Percentiles rank a stretch among this genome's conserved stretches.
These are phyloP conservation scores for Drosophila ogumai DNA, from an alignment of 1,140 invertebrate genomes.

Conservation along the genomic window DNA sequence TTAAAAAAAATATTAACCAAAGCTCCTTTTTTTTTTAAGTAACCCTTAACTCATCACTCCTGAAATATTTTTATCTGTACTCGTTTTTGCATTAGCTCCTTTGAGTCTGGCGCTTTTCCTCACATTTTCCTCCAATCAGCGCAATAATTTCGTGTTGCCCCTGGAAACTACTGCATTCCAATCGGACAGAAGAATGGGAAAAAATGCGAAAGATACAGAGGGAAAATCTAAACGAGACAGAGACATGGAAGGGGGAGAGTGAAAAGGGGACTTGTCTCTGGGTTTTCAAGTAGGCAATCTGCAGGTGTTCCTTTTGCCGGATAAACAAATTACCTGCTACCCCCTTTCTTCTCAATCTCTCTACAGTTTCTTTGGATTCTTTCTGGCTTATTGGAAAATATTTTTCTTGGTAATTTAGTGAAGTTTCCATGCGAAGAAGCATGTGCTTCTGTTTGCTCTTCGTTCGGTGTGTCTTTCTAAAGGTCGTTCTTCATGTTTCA, in stretches of 20 bases:
- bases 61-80: not conserved
- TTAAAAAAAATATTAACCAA: not conserved
- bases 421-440: conserved; percentile 63
- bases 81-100: conserved; percentile 8
- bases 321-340: conserved; percentile 51
- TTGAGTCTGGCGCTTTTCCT: conserved; percentile 13
- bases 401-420: conserved; percentile 71
- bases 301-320: conserved; percentile 64
- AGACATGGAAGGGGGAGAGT: not conserved
- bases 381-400: conserved; percentile 65
- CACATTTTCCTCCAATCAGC: conserved; percentile 5
- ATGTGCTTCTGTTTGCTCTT: conserved; percentile 10
- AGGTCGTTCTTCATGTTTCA: conserved; percentile 63
- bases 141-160: conserved; percentile 34
- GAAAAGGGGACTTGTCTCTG: conserved; percentile 18
- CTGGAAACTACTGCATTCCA: conserved; percentile 45
- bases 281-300: conserved; percentile 44
- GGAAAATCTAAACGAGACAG: not conserved
- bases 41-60: not conserved
- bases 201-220: conserved; percentile 22
- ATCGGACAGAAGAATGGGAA: conserved; percentile 2
- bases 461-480: conserved; percentile 28
- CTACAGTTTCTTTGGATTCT: conserved; percentile 45
- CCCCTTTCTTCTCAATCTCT: conserved; percentile 9
- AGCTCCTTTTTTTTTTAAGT: not conserved